Evolutionary conservation across 2,888 invertebrate genomes (phyloP).

Genomic region (Platycnemis pennipes): DNA sequence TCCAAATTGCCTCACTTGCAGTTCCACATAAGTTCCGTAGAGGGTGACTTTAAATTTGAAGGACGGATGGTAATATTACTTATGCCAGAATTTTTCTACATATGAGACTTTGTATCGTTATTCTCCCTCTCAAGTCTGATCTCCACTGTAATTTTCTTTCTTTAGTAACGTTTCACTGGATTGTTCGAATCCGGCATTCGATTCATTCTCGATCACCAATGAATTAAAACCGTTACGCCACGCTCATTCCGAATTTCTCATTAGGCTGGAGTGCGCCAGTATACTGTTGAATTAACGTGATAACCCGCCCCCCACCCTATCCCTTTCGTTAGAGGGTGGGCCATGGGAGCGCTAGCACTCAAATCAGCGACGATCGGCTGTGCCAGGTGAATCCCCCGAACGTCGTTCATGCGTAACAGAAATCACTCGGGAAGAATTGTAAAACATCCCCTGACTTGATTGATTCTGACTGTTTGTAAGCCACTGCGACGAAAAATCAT

Average conservation of each 20-base stretch:
- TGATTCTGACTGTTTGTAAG: neutral
- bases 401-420: constrained; percentile 53
- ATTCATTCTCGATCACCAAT: neutral
- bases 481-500: neutral
- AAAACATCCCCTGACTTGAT: constrained; percentile 4
- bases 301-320: constrained; percentile 43
- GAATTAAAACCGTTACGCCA: neutral
- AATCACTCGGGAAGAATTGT: constrained; percentile 22
- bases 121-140: too few species aligned
- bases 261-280: constrained; percentile 52
- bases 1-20: too few species aligned
- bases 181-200: neutral
- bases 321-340: constrained; percentile 17
- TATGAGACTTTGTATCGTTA: too few species aligned
- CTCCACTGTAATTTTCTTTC: too few species aligned
- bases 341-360: constrained; percentile 26
- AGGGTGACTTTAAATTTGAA: too few species aligned
- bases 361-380: constrained; percentile 54
- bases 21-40: too few species aligned
- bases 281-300: constrained; percentile 64
- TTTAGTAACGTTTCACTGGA: neutral
- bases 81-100: too few species aligned
- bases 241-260: constrained; percentile 49
- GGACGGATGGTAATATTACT: too few species aligned
- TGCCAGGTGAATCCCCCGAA: constrained; percentile 43